These are phyloP conservation scores for Sporophila hypoxantha DNA, from an alignment of 2,113 vertebrate species.

Conservation along the genomic window DNA sequence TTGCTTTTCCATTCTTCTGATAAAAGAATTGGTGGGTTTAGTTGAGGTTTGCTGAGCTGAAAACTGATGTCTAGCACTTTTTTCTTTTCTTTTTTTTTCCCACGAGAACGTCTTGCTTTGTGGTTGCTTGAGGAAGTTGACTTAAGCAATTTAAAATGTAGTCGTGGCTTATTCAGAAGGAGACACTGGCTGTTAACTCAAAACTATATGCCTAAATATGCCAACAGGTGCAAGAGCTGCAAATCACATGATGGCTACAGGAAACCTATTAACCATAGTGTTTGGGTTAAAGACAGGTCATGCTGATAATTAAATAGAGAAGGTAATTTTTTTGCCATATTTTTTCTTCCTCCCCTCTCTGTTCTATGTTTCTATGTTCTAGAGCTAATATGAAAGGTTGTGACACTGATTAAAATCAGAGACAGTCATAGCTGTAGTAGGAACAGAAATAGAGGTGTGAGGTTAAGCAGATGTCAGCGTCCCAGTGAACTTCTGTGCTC, in stretches of 20 bases:
- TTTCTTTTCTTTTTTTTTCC: constrained; percentile 56
- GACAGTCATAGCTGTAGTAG: constrained; percentile 40
- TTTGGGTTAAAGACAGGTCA: constrained; percentile 58
- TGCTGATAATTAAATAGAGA: constrained; percentile 25
- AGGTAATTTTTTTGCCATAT: neutral
- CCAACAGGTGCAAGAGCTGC: constrained; percentile 52
- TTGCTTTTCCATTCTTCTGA: neutral
- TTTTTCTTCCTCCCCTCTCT: neutral
- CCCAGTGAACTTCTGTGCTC: neutral
- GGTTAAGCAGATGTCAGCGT: constrained; percentile 36
- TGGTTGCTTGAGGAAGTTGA: constrained; percentile 80
- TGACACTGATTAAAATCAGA: constrained; percentile 21
- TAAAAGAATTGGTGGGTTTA: constrained; percentile 16
- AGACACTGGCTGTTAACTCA: constrained; percentile 6
- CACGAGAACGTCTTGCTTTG: constrained; percentile 77
- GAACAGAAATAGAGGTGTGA: constrained; percentile 41
- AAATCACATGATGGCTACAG: constrained; percentile 40
- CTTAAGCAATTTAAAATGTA: constrained; percentile 62
- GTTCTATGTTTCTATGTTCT: neutral
- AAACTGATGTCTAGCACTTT: constrained; percentile 25
- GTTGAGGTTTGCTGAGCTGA: constrained; percentile 27
- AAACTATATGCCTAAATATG: constrained; percentile 22
- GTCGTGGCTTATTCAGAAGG: constrained; percentile 56
- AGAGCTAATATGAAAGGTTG: constrained; percentile 6
- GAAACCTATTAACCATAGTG: constrained; percentile 53